A percentile compares a stretch with the other conserved stretches of the same genome.
phyloP scores from a whole-genome alignment of 2,113 vertebrate species.

The Hiodon alosoides region DNA sequence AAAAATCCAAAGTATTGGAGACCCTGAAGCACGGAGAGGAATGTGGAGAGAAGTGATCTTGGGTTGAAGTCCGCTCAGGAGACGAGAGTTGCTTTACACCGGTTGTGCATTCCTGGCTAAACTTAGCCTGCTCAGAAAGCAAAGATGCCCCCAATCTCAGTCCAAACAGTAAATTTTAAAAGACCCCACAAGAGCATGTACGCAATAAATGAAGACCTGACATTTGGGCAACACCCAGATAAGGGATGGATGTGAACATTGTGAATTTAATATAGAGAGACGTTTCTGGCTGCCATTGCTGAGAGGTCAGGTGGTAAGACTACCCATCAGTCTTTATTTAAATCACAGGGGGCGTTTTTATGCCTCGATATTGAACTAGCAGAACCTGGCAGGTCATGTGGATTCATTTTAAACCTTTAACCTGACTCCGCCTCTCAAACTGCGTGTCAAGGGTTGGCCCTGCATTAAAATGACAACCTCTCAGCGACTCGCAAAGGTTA shows the following conservation, averaged over 20 bases:
- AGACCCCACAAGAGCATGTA: background rate
- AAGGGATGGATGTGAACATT: conserved; percentile 29
- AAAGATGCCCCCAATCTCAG: conserved; percentile 39
- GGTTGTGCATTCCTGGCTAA: conserved; percentile 52
- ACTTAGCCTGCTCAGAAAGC: conserved; percentile 49
- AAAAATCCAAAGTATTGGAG: conserved; percentile 17
- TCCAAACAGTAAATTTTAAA: conserved; percentile 35
- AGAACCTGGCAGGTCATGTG: conserved; percentile 3
- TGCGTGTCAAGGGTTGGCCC: conserved; percentile 13
- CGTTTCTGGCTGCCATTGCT: background rate
- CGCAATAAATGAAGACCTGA: too few relatives aligned
- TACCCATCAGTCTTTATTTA: conserved; percentile 24
- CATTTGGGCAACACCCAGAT: too few relatives aligned
- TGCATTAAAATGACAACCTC: conserved; percentile 8
- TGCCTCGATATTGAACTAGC: conserved; percentile 1
- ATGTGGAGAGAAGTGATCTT: conserved; percentile 20
- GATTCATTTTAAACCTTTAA: conserved; percentile 34
- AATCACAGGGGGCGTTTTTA: conserved; percentile 7
- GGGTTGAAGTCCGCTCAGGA: background rate
- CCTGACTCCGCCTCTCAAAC: conserved; percentile 38
- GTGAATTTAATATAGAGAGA: background rate
- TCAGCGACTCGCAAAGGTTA: background rate
- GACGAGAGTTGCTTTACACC: conserved; percentile 39
- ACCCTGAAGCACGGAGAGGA: conserved; percentile 12
- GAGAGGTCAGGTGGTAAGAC: background rate